Percentiles rank a stretch among this genome's conserved stretches.
These are phyloP conservation scores for Drosophila willistoni DNA, from an alignment of 1,140 invertebrate species.

Conservation along the genomic window DNA sequence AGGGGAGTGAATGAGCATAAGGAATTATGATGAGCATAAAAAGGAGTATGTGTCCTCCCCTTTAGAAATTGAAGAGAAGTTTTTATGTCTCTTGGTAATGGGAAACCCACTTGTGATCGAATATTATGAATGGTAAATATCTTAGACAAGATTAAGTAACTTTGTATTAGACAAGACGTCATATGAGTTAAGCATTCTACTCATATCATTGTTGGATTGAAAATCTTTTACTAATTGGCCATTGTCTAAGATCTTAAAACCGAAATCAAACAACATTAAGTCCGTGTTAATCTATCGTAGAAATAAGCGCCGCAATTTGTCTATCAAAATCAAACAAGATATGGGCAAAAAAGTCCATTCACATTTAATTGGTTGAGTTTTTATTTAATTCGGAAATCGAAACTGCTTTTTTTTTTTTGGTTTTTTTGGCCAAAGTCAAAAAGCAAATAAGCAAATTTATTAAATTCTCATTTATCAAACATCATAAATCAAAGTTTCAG, in stretches of 20 bases:
- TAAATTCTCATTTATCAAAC: slow-evolving; percentile 80
- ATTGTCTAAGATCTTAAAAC: background rate
- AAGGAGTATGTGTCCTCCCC: slow-evolving; percentile 32
- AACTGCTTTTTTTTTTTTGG: background rate
- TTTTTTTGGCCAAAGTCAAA: slow-evolving; percentile 18
- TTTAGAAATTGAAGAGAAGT: background rate
- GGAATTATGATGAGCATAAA: slow-evolving; percentile 78
- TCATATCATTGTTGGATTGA: no score
- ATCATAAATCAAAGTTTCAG: slow-evolving; percentile 70
- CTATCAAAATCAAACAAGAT: slow-evolving; percentile 36
- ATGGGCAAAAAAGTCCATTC: slow-evolving; percentile 12
- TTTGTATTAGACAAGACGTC: no score
- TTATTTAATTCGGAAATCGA: slow-evolving; percentile 34
- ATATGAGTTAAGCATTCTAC: no score
- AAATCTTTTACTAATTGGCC: background rate
- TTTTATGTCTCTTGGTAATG: background rate
- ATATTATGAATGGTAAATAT: background rate
- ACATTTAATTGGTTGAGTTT: slow-evolving; percentile 56
- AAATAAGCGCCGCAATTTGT: slow-evolving; percentile 73
- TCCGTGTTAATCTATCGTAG: slow-evolving; percentile 60
- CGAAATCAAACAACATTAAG: slow-evolving; percentile 38
- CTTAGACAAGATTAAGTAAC: no score
- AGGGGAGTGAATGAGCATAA: slow-evolving; percentile 19
- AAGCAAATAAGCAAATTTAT: slow-evolving; percentile 75
- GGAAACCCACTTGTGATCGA: background rate